These are phyloP conservation scores for Ibidorhyncha struthersii DNA, from an alignment of 2,113 vertebrate genomes.

Conservation along the genomic window DNA sequence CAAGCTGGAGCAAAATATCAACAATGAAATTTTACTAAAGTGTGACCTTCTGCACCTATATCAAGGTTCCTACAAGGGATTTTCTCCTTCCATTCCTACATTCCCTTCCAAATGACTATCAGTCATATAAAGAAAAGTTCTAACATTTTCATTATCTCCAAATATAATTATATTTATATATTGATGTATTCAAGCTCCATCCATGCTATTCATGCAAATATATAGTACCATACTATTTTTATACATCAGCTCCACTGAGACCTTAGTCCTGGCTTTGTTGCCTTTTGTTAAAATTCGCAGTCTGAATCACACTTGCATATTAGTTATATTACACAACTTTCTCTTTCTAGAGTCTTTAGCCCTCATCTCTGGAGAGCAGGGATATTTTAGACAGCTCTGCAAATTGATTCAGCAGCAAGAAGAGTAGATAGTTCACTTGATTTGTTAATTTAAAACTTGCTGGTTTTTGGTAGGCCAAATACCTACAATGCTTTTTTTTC, in stretches of 20 bases:
- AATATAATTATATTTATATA: not conserved
- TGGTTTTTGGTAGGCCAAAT: not conserved
- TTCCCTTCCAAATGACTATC: not conserved
- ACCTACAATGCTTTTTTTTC: not conserved
- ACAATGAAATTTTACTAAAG: not conserved
- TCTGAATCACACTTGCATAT: not conserved
- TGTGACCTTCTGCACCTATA: not conserved
- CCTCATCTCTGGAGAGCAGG: not conserved
- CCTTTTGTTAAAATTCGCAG: not conserved
- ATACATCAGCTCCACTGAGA: not conserved
- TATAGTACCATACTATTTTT: not conserved
- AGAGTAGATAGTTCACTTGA: not conserved
- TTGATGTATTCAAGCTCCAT: not conserved
- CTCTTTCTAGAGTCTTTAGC: not conserved
- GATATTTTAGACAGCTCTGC: not conserved
- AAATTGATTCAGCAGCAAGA: not conserved
- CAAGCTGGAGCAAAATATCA: not conserved
- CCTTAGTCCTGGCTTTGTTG: not conserved
- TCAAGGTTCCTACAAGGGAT: not conserved
- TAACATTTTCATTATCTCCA: no score
- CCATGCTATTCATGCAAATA: not conserved
- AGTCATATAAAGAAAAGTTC: fast-evolving
- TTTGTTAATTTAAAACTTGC: not conserved
- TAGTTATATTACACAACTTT: not conserved
- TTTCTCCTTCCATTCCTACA: not conserved